Percentiles rank a stretch among this genome's conserved stretches.
Evolutionary conservation across 2,113 vertebrate genomes (phyloP).

Genomic region (Pelobates fuscus): DNA sequence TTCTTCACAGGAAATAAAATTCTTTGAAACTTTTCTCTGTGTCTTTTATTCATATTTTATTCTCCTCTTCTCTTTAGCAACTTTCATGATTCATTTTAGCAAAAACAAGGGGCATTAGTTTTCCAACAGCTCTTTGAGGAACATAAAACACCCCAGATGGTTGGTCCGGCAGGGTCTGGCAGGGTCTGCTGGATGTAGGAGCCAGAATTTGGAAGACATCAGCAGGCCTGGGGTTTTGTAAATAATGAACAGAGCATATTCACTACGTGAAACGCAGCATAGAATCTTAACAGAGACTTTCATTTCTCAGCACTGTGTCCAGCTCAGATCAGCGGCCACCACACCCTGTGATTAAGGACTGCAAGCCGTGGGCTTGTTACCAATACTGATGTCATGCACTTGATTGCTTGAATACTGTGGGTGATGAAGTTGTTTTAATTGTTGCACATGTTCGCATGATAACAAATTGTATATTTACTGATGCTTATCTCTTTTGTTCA

Average conservation of each 20-base stretch:
- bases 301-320: background rate
- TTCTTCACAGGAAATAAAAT: background rate
- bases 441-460: too few species aligned
- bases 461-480: too few species aligned
- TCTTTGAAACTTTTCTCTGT: background rate
- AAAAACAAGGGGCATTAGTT: constrained; percentile 36
- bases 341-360: background rate
- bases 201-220: constrained; percentile 17
- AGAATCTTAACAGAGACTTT: constrained; percentile 3
- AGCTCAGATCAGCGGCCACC: background rate
- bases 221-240: constrained; percentile 21
- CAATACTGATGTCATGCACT: background rate
- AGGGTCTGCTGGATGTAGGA: background rate
- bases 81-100: constrained; percentile 26
- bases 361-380: background rate
- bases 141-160: constrained; percentile 40
- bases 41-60: background rate
- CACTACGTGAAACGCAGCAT: background rate
- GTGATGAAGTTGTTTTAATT: background rate
- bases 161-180: background rate
- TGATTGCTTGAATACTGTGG: background rate
- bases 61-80: background rate
- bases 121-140: constrained; percentile 26
- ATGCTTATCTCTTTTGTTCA: too few species aligned
- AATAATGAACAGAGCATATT: constrained; percentile 25